Evolutionary conservation across 1,140 invertebrate genomes (phyloP).

Genomic region (Panulirus ornatus): DNA sequence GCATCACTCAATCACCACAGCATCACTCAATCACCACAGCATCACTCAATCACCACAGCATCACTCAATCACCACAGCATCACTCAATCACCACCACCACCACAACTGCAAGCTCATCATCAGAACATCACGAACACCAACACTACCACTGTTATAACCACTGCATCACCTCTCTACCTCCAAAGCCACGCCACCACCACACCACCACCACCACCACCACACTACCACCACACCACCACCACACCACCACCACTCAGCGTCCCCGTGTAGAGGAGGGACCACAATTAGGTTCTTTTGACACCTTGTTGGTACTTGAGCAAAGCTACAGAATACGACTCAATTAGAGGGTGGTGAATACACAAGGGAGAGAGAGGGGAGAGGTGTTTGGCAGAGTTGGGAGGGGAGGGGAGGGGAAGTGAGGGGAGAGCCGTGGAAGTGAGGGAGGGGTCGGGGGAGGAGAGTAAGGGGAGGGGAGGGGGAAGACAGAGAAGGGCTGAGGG

Average conservation of each 20-base stretch:
- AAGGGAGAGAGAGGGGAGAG: slow-evolving; percentile 25
- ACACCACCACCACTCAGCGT: neutral
- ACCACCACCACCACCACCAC: neutral
- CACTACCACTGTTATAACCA: neutral
- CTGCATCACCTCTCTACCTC: neutral
- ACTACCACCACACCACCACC: neutral
- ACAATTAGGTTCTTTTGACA: slow-evolving; percentile 67
- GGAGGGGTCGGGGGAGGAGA: neutral
- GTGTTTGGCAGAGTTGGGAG: neutral
- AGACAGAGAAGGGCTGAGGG: neutral
- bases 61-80: too few relatives aligned
- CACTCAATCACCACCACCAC: neutral
- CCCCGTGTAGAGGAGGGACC: slow-evolving; percentile 3
- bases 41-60: too few relatives aligned
- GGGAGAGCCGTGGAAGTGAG: neutral
- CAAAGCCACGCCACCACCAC: neutral
- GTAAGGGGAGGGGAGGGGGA: neutral
- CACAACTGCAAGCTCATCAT: neutral
- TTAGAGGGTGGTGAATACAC: slow-evolving; percentile 47
- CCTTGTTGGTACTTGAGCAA: slow-evolving; percentile 63
- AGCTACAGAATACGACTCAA: slow-evolving; percentile 61
- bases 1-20: too few relatives aligned
- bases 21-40: too few relatives aligned
- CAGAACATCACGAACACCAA: too few relatives aligned
- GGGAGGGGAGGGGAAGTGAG: neutral